Percentiles rank a stretch among this genome's conserved stretches.
phyloP scores from a whole-genome alignment of 2,888 invertebrate species.

The Malthinus seriepunctatus region DNA sequence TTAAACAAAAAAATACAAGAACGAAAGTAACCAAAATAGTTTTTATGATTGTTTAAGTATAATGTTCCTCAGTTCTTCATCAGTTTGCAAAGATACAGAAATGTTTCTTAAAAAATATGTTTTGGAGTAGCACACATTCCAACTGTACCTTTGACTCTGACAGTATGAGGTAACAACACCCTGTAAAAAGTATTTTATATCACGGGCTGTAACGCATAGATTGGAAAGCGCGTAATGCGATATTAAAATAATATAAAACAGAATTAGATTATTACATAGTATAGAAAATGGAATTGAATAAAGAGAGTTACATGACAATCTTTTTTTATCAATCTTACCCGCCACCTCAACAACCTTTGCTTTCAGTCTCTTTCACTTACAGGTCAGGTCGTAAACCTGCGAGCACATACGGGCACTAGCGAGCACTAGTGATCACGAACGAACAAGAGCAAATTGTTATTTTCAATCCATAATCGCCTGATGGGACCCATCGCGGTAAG shows the following conservation, averaged over 20 bases:
- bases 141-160: slow-evolving; percentile 35
- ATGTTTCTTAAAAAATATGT: slow-evolving; percentile 8
- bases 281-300: slow-evolving; percentile 54
- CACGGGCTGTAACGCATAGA: slow-evolving; percentile 51
- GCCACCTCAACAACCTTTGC: no score
- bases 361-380: no score
- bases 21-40: slow-evolving; percentile 25
- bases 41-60: slow-evolving; percentile 21
- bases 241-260: slow-evolving; percentile 43
- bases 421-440: no score
- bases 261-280: slow-evolving; percentile 50
- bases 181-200: slow-evolving; percentile 48
- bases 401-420: no score
- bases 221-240: slow-evolving; percentile 42
- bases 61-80: slow-evolving; percentile 20
- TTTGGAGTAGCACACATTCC: slow-evolving; percentile 15
- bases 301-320: slow-evolving; percentile 49
- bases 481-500: no score
- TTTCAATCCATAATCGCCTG: no score
- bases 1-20: slow-evolving; percentile 4
- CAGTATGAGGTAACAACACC: slow-evolving; percentile 36
- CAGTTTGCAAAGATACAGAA: slow-evolving; percentile 23
- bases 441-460: no score
- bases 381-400: no score
- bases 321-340: slow-evolving; percentile 14